A percentile compares a stretch with the other conserved stretches of the same genome.
phyloP scores from a whole-genome alignment of 1,140 invertebrate species.

The Trachelipus rathkii region DNA sequence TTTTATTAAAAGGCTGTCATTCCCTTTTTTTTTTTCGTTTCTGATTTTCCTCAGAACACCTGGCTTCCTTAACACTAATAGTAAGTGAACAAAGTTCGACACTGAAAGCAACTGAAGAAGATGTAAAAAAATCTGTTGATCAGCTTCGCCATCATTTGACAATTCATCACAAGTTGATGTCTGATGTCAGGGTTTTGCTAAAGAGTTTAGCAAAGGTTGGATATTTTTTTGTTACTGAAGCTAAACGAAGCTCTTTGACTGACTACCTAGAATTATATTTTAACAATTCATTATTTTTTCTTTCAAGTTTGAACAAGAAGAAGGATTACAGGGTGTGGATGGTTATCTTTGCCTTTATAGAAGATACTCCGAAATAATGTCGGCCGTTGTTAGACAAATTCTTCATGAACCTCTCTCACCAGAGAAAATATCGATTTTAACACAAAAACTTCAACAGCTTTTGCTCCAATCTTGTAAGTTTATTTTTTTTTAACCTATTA shows the following conservation, averaged over 20 bases:
- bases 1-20: too few relatives aligned
- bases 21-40: too few relatives aligned
- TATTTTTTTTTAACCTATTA: too few relatives aligned
- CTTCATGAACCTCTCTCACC: slow-evolving; percentile 53
- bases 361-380: slow-evolving; percentile 59
- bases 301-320: slow-evolving; percentile 52
- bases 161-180: slow-evolving; percentile 68
- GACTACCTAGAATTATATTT: too few relatives aligned
- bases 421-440: slow-evolving; percentile 50
- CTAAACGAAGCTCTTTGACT: too few relatives aligned
- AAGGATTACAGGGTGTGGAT: slow-evolving; percentile 43
- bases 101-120: slow-evolving; percentile 50
- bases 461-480: slow-evolving; percentile 50
- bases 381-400: slow-evolving; percentile 57
- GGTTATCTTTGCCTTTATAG: slow-evolving; percentile 50
- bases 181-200: slow-evolving; percentile 65
- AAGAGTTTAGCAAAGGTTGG: slow-evolving; percentile 65
- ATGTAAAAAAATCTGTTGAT: slow-evolving; percentile 55
- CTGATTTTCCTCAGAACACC: slow-evolving; percentile 46
- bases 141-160: slow-evolving; percentile 58
- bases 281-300: too few relatives aligned
- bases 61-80: slow-evolving; percentile 55
- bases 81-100: slow-evolving; percentile 55
- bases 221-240: too few relatives aligned
- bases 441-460: slow-evolving; percentile 53